Evolutionary conservation across 1,140 invertebrate genomes (phyloP).

Genomic region (Euura saliciscinereae): DNA sequence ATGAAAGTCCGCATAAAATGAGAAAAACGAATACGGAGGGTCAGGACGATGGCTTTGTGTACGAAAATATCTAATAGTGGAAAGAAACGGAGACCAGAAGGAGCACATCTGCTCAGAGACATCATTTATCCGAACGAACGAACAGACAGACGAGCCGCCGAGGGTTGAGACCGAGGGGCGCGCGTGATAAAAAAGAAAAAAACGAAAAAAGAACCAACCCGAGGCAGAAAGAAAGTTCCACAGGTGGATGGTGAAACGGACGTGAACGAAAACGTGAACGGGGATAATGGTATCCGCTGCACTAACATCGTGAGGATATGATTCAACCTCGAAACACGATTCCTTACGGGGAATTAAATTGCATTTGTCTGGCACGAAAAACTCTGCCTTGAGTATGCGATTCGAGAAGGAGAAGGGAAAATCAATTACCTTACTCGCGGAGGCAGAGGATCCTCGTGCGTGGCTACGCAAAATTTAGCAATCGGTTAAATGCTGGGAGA

Average conservation of each 20-base stretch:
- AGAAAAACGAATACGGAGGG: not conserved
- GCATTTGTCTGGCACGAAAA: too few species aligned
- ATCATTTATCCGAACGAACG: constrained; percentile 4
- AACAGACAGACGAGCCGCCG: not conserved
- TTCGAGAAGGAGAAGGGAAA: too few species aligned
- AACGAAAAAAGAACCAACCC: constrained; percentile 14
- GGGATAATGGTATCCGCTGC: not conserved
- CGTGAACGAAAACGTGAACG: not conserved
- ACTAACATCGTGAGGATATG: not conserved
- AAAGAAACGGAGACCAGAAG: not conserved
- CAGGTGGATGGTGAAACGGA: constrained; percentile 3
- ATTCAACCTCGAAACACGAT: not conserved
- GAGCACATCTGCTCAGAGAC: not conserved
- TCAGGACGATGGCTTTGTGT: not conserved
- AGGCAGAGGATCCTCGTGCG: too few species aligned
- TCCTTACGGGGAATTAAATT: too few species aligned
- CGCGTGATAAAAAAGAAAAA: constrained; percentile 27
- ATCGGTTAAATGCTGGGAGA: too few species aligned
- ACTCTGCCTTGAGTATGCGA: too few species aligned
- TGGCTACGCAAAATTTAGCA: too few species aligned
- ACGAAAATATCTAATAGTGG: not conserved
- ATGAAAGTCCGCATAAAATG: not conserved
- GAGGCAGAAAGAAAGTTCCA: constrained; percentile 12
- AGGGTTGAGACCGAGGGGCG: constrained; percentile 9
- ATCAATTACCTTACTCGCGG: too few species aligned